Evolutionary conservation across 2,113 vertebrate genomes (phyloP).

Genomic region (Panurus biarmicus): DNA sequence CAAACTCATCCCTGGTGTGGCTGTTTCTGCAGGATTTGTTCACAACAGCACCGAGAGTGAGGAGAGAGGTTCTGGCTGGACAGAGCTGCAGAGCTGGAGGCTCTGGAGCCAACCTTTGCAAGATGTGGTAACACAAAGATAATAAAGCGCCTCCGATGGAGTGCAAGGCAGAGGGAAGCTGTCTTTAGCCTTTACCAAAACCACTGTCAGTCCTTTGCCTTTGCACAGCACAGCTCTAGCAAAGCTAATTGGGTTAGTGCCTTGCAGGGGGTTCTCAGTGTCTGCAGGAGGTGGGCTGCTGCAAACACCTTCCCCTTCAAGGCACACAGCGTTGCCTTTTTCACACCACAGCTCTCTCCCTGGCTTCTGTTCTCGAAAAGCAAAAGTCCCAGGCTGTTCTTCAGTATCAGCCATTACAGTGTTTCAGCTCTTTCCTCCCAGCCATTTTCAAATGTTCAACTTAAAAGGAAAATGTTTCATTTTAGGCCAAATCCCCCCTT

Average conservation of each 20-base stretch:
- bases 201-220: constrained; percentile 55
- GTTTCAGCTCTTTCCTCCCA: constrained; percentile 73
- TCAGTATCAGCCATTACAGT: constrained; percentile 68
- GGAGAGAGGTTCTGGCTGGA: background rate
- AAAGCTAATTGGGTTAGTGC: constrained; percentile 47
- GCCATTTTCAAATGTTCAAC: constrained; percentile 73
- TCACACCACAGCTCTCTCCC: constrained; percentile 52
- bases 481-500: constrained; percentile 73
- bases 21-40: background rate
- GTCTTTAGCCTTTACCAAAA: constrained; percentile 59
- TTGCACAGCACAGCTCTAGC: constrained; percentile 49
- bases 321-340: constrained; percentile 51
- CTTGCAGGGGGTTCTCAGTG: constrained; percentile 30
- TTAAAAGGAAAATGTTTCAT: constrained; percentile 80
- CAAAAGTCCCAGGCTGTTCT: constrained; percentile 66
- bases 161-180: constrained; percentile 47
- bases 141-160: constrained; percentile 21
- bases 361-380: constrained; percentile 55
- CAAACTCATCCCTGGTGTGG: background rate
- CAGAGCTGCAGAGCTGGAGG: background rate
- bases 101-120: constrained; percentile 28
- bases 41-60: background rate
- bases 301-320: constrained; percentile 46
- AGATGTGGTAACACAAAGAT: background rate
- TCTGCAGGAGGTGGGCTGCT: constrained; percentile 54